Percentiles rank a stretch among this genome's conserved stretches.
These are phyloP conservation scores for Tapera naevia DNA, from an alignment of 2,797 vertebrate species.

Conservation along the genomic window DNA sequence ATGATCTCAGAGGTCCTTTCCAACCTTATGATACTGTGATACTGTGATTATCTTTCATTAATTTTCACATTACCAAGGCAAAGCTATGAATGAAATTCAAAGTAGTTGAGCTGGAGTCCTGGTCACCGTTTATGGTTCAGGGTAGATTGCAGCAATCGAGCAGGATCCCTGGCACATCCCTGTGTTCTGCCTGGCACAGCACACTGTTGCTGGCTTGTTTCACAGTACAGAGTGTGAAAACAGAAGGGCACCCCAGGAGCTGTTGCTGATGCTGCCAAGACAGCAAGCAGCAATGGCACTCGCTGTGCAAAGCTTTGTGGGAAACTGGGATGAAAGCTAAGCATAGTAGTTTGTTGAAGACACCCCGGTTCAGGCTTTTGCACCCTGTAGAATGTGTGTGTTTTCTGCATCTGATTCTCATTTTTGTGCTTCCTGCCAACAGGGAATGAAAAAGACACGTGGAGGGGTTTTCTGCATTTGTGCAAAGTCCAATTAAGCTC, in stretches of 20 bases:
- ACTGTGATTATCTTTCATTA: neutral
- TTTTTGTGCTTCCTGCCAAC: neutral
- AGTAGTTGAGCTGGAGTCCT: neutral
- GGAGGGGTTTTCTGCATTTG: neutral
- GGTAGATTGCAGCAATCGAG: neutral
- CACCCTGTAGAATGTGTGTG: neutral
- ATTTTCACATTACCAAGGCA: neutral
- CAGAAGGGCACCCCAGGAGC: conserved; percentile 10
- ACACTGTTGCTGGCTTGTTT: neutral
- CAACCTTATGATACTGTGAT: no score
- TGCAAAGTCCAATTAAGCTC: neutral
- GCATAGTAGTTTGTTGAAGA: neutral
- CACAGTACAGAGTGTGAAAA: neutral
- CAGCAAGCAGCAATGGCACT: neutral
- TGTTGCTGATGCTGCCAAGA: conserved; percentile 9
- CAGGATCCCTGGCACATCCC: neutral
- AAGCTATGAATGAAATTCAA: neutral
- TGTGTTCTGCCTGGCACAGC: neutral
- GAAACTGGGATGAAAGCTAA: neutral
- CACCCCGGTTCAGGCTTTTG: neutral
- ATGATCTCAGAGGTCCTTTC: no score
- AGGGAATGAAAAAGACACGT: neutral
- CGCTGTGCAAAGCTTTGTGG: neutral
- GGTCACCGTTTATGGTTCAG: neutral
- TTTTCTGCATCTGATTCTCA: neutral